Evolutionary conservation across 2,113 vertebrate genomes (phyloP).

Genomic region (Protobothrops mucrosquamatus): DNA sequence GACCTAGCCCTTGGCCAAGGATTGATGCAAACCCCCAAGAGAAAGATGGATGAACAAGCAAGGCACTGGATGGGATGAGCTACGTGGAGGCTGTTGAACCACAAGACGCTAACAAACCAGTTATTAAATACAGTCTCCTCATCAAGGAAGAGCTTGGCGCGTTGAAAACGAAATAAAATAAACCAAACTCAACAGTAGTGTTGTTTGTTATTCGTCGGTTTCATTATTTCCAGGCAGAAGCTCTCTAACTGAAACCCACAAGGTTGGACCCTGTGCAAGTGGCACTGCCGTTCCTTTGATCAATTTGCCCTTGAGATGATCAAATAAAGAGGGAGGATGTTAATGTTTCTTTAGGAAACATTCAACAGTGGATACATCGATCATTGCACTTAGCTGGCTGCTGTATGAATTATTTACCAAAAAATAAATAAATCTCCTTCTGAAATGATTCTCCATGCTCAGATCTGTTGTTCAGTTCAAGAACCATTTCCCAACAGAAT

Average conservation of each 20-base stretch:
- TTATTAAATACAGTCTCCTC: not conserved
- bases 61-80: not conserved
- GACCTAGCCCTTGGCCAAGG: not conserved
- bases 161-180: not conserved
- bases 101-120: constrained; percentile 21
- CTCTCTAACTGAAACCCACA: constrained; percentile 49
- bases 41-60: constrained; percentile 10
- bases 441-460: constrained; percentile 35
- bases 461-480: constrained; percentile 38
- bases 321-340: constrained; percentile 63
- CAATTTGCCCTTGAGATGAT: constrained; percentile 56
- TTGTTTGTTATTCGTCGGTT: constrained; percentile 58
- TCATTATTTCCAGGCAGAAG: constrained; percentile 42
- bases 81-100: not conserved
- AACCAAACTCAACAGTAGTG: not conserved
- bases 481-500: not conserved
- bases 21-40: not conserved
- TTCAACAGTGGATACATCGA: constrained; percentile 56
- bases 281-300: constrained; percentile 49
- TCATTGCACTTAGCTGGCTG: constrained; percentile 51
- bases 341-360: constrained; percentile 61
- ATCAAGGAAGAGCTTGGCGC: constrained; percentile 32
- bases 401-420: constrained; percentile 18
- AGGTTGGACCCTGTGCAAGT: constrained; percentile 37
- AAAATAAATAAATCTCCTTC: constrained; percentile 6